Evolutionary conservation across 1,140 invertebrate genomes (phyloP), one percentile per base, ranked within the genome.

Genomic region (Listronotus oregonensis): DNA sequence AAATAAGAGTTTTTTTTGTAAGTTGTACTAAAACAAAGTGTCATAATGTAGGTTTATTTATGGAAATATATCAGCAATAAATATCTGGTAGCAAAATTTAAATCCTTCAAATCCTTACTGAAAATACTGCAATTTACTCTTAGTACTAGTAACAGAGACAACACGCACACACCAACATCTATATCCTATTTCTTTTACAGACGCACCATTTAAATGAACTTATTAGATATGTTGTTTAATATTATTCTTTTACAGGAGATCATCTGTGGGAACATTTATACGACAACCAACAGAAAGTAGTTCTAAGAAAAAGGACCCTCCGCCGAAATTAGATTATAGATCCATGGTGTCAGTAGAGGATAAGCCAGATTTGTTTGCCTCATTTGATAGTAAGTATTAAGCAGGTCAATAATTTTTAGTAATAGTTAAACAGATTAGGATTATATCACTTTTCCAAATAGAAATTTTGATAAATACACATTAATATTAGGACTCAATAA

Each of bases 281-380:
- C 85, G 87, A 62, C 86, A 83, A 40, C 83, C 83, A 43, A 86
- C 87, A 27, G 82, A 83, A 63, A 80, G 82, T 40, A 82, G 82
- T 49, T 82, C 83, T 75, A 83, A 84, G 64, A 81, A 82, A 52
- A 80, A 80, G 77, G 76, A 79, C 32, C 80, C 81, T 49, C 85
- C 85, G 42, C 90, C 91, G 9, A 88, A 90, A 74, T 81, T 95
- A 55, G 92, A 94, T 78, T 95, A 95, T 73, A 87, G 92, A 71
- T 94, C 91, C 76, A 93, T 96, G 87, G 93, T 97, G 52, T 94
- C 92, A 21, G 89, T 95, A 60, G 94, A 96, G 68, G 95, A 97
- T 75, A 95, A 93, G 87, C 93, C 94, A 7, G 93, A 95, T 79
- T 85, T 97, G 37, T 96, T 97, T 82, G 91, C 91, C 59, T 93